These are phyloP conservation scores for Malurus alboscapulatus DNA, from an alignment of 2,113 vertebrate genomes.

Conservation along the genomic window DNA sequence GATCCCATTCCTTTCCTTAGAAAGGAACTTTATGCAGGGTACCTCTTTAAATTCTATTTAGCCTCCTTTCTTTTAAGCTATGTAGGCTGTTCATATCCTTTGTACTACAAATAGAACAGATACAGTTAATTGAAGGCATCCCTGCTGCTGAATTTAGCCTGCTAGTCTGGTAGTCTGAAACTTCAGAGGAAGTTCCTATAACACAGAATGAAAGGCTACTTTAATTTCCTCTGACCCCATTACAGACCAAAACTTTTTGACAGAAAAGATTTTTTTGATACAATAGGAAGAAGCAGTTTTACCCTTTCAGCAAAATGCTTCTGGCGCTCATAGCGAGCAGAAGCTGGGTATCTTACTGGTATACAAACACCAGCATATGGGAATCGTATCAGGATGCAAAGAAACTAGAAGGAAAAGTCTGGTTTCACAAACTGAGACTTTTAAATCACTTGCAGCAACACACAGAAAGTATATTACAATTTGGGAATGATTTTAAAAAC, in stretches of 20 bases:
- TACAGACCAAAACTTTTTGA: slow-evolving; percentile 54
- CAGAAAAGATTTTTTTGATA: slow-evolving; percentile 35
- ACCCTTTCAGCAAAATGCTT: background rate
- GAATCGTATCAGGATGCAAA: background rate
- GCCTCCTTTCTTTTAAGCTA: slow-evolving; percentile 63
- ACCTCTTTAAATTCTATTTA: slow-evolving; percentile 58
- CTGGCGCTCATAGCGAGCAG: background rate
- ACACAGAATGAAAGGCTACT: slow-evolving; percentile 54
- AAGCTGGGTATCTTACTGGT: background rate
- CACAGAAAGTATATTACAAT: background rate
- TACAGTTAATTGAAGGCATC: slow-evolving; percentile 74
- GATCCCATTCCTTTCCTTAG: slow-evolving; percentile 36
- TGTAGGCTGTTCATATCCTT: slow-evolving; percentile 63
- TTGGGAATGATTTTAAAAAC: background rate
- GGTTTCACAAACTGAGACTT: background rate
- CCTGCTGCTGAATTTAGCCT: slow-evolving; percentile 67
- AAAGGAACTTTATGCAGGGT: background rate
- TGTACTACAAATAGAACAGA: slow-evolving; percentile 74
- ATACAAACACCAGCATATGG: background rate
- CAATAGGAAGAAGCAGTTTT: slow-evolving; percentile 37
- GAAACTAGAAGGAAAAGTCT: background rate
- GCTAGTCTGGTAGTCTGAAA: slow-evolving; percentile 55
- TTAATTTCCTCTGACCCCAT: slow-evolving; percentile 70
- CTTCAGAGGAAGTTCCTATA: slow-evolving; percentile 63
- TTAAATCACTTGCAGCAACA: background rate